Evolutionary conservation across 2,113 vertebrate genomes (phyloP).

Genomic region (Limanda limanda): DNA sequence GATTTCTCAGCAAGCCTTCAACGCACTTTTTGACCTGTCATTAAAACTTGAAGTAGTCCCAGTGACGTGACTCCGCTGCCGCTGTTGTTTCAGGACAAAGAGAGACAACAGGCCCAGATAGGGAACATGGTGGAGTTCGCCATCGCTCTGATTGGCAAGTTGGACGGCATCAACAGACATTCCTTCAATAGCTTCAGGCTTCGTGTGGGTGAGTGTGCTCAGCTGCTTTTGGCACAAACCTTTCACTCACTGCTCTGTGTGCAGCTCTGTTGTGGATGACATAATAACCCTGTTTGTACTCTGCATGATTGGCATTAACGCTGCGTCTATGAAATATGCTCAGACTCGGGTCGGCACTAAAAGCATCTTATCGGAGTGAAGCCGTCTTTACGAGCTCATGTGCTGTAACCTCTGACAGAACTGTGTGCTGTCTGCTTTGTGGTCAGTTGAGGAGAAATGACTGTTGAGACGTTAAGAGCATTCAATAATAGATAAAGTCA

Average conservation of each 20-base stretch:
- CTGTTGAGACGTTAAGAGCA: too few species aligned
- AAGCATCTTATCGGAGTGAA: neutral
- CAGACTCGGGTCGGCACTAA: neutral
- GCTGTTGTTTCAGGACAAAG: conserved; percentile 83
- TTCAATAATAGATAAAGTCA: too few species aligned
- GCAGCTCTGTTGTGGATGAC: conserved; percentile 1
- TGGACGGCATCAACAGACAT: conserved; percentile 98
- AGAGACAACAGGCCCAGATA: conserved; percentile 92
- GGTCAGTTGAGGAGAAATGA: too few species aligned
- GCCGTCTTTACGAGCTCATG: neutral
- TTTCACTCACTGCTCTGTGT: conserved; percentile 10
- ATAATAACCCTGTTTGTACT: conserved; percentile 15
- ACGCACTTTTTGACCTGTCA: too few species aligned
- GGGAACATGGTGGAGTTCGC: conserved; percentile 98
- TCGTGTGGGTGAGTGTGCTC: conserved; percentile 88
- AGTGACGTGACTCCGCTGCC: too few species aligned
- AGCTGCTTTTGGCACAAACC: neutral
- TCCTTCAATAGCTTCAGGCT: conserved; percentile 97
- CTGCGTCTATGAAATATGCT: neutral
- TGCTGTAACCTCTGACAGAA: too few species aligned
- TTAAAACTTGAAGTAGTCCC: too few species aligned
- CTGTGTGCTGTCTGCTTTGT: too few species aligned
- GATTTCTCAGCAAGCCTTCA: too few species aligned
- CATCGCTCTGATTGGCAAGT: conserved; percentile 93
- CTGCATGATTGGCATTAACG: conserved; percentile 17